Evolutionary conservation across 2,888 invertebrate species (phyloP).

Genomic region (Diachrysia chrysitis): DNA sequence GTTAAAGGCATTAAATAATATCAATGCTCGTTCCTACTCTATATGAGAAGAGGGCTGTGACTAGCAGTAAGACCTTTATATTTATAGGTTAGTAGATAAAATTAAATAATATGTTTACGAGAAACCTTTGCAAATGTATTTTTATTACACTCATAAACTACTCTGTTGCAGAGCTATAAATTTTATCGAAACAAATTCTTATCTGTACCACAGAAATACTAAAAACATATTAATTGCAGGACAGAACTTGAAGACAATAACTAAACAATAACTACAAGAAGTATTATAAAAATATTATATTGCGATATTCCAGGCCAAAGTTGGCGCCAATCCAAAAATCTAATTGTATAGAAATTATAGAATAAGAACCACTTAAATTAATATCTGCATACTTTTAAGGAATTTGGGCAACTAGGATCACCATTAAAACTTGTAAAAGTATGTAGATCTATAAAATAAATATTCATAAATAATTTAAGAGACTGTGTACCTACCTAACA

Average conservation of each 20-base stretch:
- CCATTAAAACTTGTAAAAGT: no score
- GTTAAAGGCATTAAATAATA: no score
- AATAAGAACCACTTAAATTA: background rate
- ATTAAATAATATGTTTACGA: background rate
- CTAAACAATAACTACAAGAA: background rate
- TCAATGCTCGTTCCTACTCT: no score
- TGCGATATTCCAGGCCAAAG: background rate
- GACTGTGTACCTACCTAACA: no score
- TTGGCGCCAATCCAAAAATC: background rate
- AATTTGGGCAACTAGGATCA: no score
- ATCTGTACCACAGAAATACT: background rate
- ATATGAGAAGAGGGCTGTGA: no score
- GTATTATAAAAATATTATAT: background rate
- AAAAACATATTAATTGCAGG: background rate
- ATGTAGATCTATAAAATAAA: no score
- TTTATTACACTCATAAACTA: background rate
- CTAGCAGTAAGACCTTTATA: no score
- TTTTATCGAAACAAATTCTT: background rate
- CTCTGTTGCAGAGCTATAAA: background rate
- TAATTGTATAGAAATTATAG: background rate
- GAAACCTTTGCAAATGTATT: background rate
- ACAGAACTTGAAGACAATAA: background rate
- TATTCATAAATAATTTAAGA: no score
- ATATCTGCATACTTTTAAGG: no score
- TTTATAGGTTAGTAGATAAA: no score